phyloP scores from a whole-genome alignment of 2,113 vertebrate species.

The Anolis carolinensis region DNA sequence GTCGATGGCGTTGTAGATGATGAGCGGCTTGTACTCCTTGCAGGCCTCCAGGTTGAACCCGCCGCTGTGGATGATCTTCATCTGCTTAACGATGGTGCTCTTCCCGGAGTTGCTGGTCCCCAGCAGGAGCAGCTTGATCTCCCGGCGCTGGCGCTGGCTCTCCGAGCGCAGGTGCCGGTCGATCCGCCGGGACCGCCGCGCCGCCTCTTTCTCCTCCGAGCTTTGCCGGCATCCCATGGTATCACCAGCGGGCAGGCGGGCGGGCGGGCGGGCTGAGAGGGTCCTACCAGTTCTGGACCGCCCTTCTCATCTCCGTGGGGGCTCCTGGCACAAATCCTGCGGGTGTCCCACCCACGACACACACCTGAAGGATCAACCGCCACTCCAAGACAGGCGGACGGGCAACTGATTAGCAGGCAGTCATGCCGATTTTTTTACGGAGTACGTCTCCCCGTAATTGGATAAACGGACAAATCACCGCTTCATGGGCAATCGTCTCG shows the following conservation, averaged over 20 bases:
- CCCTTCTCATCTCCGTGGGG: too few relatives aligned
- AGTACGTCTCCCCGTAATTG: too few relatives aligned
- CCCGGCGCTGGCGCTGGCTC: constrained; percentile 94
- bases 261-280: too few relatives aligned
- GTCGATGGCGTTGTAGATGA: constrained; percentile 98
- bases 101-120: constrained; percentile 99
- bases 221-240: constrained; percentile 99
- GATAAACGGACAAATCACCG: too few relatives aligned
- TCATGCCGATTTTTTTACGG: too few relatives aligned
- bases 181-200: constrained; percentile 94
- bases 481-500: too few relatives aligned
- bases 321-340: too few relatives aligned
- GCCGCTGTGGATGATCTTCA: constrained; percentile 99
- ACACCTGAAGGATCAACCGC: too few relatives aligned
- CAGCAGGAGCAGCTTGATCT: constrained; percentile 95
- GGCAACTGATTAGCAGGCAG: too few relatives aligned
- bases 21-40: constrained; percentile 97
- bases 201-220: constrained; percentile 99
- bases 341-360: too few relatives aligned
- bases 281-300: too few relatives aligned
- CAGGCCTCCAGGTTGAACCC: constrained; percentile 98
- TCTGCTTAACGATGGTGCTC: constrained; percentile 98
- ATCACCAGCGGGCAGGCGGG: constrained; percentile 60
- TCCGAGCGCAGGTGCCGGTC: constrained; percentile 98
- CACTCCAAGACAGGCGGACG: too few relatives aligned